These are phyloP conservation scores for Delphinapterus leucas DNA, from an alignment of 2,113 vertebrate genomes.

Conservation along the genomic window DNA sequence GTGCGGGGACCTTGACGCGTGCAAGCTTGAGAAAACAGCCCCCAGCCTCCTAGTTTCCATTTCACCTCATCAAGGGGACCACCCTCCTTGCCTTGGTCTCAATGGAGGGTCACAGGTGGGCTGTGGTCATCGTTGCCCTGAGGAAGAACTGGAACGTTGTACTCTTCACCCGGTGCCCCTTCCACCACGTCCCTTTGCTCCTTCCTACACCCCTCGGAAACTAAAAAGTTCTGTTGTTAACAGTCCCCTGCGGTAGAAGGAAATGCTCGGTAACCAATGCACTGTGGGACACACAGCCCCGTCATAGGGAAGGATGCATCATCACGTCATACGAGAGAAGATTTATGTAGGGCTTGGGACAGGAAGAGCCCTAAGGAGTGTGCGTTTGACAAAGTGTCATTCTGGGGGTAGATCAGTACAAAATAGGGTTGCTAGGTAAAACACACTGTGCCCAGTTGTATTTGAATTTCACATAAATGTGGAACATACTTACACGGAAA, in stretches of 20 bases:
- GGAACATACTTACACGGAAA: neutral
- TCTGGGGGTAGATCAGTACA: neutral
- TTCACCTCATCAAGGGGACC: neutral
- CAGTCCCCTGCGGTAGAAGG: neutral
- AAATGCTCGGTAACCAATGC: no score
- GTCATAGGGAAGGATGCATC: neutral
- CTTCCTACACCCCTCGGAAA: neutral
- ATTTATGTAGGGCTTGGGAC: fast-evolving
- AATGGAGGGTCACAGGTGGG: neutral
- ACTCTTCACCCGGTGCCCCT: neutral
- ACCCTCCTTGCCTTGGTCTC: no score
- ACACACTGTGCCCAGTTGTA: neutral
- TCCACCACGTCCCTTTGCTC: fast-evolving
- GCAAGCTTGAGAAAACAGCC: no score
- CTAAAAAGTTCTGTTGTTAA: neutral
- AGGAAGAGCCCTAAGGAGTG: neutral
- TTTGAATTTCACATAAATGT: neutral
- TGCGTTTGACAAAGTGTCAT: neutral
- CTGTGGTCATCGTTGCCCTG: neutral
- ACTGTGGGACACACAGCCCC: neutral
- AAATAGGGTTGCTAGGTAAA: neutral
- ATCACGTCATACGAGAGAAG: neutral
- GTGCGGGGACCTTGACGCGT: no score
- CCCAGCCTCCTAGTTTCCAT: neutral
- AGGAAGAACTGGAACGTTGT: no score